phyloP scores from a whole-genome alignment of 2,888 invertebrate genomes.

The Biston betularia region DNA sequence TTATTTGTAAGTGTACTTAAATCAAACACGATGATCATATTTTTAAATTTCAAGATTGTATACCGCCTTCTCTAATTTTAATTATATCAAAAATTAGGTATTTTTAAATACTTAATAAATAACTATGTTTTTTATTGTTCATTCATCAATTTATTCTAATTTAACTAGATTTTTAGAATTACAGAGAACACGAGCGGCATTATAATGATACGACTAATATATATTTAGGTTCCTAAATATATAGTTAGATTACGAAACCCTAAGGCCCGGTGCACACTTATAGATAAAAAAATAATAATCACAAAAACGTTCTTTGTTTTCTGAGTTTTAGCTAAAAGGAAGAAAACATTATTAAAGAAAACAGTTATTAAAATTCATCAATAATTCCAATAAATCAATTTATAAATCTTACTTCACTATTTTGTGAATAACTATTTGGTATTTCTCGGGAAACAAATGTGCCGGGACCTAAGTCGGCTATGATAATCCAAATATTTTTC shows the following conservation, averaged over 20 bases:
- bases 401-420: too few relatives aligned
- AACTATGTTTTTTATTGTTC: background rate
- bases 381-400: background rate
- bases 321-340: too few relatives aligned
- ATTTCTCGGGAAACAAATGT: too few relatives aligned
- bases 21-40: background rate
- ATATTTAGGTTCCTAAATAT: constrained; percentile 75
- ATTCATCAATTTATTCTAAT: background rate
- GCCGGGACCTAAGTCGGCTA: constrained; percentile 65
- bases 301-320: too few relatives aligned
- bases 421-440: too few relatives aligned
- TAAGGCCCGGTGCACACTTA: constrained; percentile 30
- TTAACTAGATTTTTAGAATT: background rate
- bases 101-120: background rate
- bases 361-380: background rate
- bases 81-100: background rate
- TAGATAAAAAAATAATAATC: too few relatives aligned
- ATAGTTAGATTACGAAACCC: constrained; percentile 67
- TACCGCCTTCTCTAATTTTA: constrained; percentile 13
- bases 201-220: constrained; percentile 55
- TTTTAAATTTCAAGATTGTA: constrained; percentile 6
- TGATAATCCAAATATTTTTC: constrained; percentile 73
- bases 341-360: too few relatives aligned
- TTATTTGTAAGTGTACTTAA: background rate
- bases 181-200: constrained; percentile 10